phyloP scores from a whole-genome alignment of 1,140 invertebrate species.

The Hypsibius dujardini region DNA sequence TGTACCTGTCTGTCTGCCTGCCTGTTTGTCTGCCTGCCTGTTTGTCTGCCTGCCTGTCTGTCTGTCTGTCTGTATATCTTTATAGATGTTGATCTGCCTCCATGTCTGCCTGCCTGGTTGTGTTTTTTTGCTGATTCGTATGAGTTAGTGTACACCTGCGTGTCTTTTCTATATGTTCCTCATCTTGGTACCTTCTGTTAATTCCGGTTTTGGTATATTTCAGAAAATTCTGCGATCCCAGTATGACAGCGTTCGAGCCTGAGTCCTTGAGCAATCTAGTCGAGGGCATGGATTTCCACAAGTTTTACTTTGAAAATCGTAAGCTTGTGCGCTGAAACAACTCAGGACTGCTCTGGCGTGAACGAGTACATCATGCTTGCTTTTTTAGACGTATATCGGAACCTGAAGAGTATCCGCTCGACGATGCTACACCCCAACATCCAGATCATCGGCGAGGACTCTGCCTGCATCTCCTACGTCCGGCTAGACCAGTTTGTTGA shows the following conservation, averaged over 20 bases:
- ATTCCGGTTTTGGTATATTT: slow-evolving; percentile 26
- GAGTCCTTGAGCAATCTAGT: slow-evolving; percentile 95
- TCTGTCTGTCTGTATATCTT: too few species aligned
- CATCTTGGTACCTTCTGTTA: too few species aligned
- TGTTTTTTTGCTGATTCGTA: too few species aligned
- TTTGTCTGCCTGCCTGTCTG: too few species aligned
- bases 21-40: too few species aligned
- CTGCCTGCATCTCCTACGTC: slow-evolving; percentile 95
- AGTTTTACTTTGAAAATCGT: slow-evolving; percentile 99
- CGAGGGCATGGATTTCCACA: slow-evolving; percentile 99
- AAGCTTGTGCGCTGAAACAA: slow-evolving; percentile 19
- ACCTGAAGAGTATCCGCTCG: slow-evolving; percentile 81
- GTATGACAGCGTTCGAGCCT: slow-evolving; percentile 94
- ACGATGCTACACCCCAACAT: slow-evolving; percentile 98
- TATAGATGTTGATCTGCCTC: too few species aligned
- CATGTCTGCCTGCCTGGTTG: too few species aligned
- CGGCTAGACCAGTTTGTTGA: slow-evolving; percentile 93
- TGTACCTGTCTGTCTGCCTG: too few species aligned
- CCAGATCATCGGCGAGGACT: slow-evolving; percentile 78
- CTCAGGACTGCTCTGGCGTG: slow-evolving; percentile 16
- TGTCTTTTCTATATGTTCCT: too few species aligned
- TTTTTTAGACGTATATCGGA: slow-evolving; percentile 54
- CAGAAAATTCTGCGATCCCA: slow-evolving; percentile 95
- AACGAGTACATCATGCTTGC: slow-evolving; percentile 23
- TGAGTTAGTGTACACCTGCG: too few species aligned